A percentile compares a stretch with the other conserved stretches of the same genome.
Conservation (phyloP, 2,113 vertebrate species). For the Aptenodytes forsteri region DNA sequence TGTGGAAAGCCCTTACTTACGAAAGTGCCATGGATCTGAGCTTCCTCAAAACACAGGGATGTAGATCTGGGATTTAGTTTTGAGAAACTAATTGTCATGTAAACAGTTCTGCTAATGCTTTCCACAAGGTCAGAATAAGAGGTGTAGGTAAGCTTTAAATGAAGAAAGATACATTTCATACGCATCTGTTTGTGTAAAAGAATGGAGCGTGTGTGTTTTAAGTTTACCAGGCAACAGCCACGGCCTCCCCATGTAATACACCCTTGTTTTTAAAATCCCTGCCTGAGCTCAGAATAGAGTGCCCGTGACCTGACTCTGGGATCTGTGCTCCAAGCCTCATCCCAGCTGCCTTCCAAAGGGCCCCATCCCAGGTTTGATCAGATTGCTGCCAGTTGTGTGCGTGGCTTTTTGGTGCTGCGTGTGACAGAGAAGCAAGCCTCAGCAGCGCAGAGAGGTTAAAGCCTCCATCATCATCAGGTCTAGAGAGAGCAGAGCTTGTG, state of each 20-base stretch:
- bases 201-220: background rate
- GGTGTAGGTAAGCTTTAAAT: background rate
- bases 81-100: background rate
- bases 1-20: background rate
- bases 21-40: background rate
- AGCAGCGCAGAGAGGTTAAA: background rate
- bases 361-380: background rate
- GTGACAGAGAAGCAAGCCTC: background rate
- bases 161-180: background rate
- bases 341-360: background rate
- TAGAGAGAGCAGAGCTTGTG: background rate
- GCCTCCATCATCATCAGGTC: background rate
- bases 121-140: background rate
- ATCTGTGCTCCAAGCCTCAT: background rate
- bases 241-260: background rate
- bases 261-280: background rate
- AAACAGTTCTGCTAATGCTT: background rate
- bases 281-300: background rate
- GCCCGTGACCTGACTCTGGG: too few relatives aligned
- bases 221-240: background rate
- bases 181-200: background rate
- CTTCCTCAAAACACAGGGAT: background rate
- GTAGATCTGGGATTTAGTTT: background rate
- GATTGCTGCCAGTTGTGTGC: background rate
- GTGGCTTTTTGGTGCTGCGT: background rate